Conservation (phyloP, 2,797 vertebrate species). For the Chiroxiphia lanceolata region DNA sequence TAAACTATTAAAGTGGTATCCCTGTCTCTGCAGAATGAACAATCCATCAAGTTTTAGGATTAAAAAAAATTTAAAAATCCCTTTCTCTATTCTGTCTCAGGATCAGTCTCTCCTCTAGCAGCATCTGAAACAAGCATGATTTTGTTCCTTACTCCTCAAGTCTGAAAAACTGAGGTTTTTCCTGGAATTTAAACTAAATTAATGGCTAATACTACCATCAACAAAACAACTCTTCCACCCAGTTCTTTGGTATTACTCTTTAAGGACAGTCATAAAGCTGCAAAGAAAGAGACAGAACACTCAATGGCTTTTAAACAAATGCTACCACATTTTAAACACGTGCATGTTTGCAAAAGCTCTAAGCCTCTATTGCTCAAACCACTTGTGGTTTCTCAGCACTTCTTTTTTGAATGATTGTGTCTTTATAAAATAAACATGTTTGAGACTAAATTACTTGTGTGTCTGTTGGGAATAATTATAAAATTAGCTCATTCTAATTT, state of each 20-base stretch:
- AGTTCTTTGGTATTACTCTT: background rate
- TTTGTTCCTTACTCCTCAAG: background rate
- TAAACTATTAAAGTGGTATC: background rate
- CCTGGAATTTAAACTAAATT: background rate
- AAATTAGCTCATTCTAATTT: conserved; percentile 59
- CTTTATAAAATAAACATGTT: conserved; percentile 64
- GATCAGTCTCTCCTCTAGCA: background rate
- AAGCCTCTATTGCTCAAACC: conserved; percentile 44
- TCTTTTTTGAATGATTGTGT: conserved; percentile 55
- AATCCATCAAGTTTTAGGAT: background rate
- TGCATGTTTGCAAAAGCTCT: background rate
- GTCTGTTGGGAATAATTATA: conserved; percentile 65
- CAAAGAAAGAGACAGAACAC: conserved; percentile 6
- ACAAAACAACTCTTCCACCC: background rate
- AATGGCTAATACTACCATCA: background rate
- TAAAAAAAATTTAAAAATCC: background rate
- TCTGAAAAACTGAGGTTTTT: background rate
- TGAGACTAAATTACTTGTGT: conserved; percentile 26
- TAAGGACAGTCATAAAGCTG: background rate
- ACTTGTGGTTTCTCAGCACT: conserved; percentile 65
- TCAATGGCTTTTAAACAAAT: conserved; percentile 32
- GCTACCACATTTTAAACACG: conserved; percentile 36
- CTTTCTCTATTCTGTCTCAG: background rate
- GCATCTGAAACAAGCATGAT: background rate
- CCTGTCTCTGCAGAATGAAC: background rate